Conservation (phyloP, 2,797 vertebrate genomes). For the Syngnathus acus region DNA sequence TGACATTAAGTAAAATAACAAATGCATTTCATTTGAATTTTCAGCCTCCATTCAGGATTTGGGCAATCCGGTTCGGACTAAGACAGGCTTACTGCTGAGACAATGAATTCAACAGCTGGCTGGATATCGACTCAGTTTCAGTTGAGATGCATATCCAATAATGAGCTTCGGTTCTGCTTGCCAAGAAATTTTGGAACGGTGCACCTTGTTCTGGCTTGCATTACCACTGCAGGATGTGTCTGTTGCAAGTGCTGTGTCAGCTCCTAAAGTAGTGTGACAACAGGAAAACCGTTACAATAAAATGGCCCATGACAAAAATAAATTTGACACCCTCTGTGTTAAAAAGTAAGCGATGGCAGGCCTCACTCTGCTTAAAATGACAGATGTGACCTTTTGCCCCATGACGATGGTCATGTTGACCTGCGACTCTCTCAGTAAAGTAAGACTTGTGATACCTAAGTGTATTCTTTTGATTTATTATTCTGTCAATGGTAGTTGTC, state of each 20-base stretch:
- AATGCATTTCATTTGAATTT: not conserved
- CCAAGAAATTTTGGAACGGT: not conserved
- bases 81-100: not conserved
- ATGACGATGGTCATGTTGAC: no score
- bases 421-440: no score
- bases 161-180: not conserved
- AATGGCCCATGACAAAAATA: no score
- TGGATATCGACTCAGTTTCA: not conserved
- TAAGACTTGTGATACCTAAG: no score
- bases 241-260: not conserved
- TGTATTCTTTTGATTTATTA: no score
- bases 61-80: constrained; percentile 2
- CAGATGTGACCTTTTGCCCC: no score
- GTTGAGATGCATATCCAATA: not conserved
- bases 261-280: constrained; percentile 8
- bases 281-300: no score
- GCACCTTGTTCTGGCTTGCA: not conserved
- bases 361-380: no score
- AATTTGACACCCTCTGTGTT: no score
- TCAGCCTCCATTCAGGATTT: not conserved
- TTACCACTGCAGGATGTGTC: not conserved
- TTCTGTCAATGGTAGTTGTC: no score
- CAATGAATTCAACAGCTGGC: constrained; percentile 2
- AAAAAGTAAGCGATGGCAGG: no score
- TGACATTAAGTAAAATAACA: not conserved